Evolutionary conservation across 2,113 vertebrate species (phyloP).

Genomic region (Antechinus flavipes): DNA sequence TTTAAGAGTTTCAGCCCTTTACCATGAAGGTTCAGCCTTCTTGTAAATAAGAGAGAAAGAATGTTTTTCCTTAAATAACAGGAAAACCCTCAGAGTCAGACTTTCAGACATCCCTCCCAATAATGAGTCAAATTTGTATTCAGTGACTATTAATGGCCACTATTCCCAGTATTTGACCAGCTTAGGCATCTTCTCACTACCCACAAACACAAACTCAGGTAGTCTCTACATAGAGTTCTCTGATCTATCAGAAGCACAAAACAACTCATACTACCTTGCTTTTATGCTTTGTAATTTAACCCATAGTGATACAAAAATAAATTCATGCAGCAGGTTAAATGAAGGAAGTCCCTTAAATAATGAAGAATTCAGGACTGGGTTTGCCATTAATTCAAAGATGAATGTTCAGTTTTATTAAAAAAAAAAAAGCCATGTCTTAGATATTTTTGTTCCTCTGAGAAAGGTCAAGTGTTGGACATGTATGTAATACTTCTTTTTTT

Average conservation of each 20-base stretch:
- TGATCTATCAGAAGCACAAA: background rate
- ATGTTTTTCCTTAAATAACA: background rate
- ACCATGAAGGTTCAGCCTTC: background rate
- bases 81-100: background rate
- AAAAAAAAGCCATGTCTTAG: background rate
- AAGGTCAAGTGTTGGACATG: background rate
- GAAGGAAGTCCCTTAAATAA: background rate
- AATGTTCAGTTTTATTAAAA: background rate
- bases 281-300: background rate
- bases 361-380: background rate
- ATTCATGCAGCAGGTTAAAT: background rate
- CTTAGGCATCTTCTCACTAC: background rate
- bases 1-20: too few species aligned
- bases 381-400: background rate
- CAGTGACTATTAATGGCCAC: background rate
- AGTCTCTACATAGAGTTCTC: background rate
- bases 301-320: background rate
- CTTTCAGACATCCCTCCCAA: background rate
- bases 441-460: background rate
- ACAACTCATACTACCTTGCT: background rate
- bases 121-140: background rate
- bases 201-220: background rate
- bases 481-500: background rate
- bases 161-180: background rate
- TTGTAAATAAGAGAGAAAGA: background rate